Base-by-base conservation (phyloP, 2,797 vertebrate species). In the Oreochromis mossambicus region DNA sequence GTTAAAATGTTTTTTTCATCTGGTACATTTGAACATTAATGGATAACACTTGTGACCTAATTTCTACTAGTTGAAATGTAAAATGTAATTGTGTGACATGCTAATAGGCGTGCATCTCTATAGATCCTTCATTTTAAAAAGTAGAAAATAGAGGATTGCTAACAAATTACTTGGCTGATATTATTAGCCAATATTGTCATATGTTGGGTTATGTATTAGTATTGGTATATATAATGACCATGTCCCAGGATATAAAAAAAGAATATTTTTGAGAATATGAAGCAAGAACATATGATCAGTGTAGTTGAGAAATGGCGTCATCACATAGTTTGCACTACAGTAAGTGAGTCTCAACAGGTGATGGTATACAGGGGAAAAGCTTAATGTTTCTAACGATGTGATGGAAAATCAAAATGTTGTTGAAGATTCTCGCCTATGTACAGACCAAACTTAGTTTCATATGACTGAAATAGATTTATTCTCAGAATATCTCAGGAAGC, bases 351-450 rank as follows among this genome's bases (percentile, higher is more conserved):
- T 61, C 29, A 34, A 68, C 86, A 88, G 80, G 87, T 91, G 81
- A 81, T 82, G 63, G 86, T 90, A 79, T 89, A 89, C 73, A 81
- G 46, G 56, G 76, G 77, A 51, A 21, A 51, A 77, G 77, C 82
- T 82, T 70, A 79, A 51, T 75, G 81, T 43, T 68, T 46, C 14
- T 48, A 73, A 73, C 1, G 1, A 26, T 46, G 58, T 55, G 73
- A 82, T 38, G 55, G 77, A 79, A 85, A 87, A 63, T 29, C 78
- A 43, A 78, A 61, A 77, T 3, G 32, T 81, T 43, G 10, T 73
- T 8, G 79, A 84, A 61, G 77, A 90, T 88, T 92, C 83, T 88
- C 80, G 63, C 70, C 3, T 78, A 36, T 24, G 5, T 43, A 41
- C 56, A 83, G 77, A 68, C 32, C 4, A 24, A 78, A 11, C 61